Conservation (phyloP, 2,113 vertebrate genomes). For the Seriola dumerili region DNA sequence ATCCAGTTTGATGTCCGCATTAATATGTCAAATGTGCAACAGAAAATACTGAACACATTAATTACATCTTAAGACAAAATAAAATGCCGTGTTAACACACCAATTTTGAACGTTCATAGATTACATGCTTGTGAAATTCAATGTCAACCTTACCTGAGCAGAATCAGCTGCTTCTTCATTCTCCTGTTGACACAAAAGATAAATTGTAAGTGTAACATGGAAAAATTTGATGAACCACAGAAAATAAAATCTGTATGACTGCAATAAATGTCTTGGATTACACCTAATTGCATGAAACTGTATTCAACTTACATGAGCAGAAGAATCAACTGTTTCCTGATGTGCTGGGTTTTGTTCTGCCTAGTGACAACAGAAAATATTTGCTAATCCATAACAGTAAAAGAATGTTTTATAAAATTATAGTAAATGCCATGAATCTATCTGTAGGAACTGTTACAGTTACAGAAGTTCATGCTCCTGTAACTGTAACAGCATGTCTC, state of each 20-base stretch:
- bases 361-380: neutral
- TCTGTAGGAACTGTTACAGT: neutral
- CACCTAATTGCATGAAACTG: neutral
- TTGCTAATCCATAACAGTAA: neutral
- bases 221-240: neutral
- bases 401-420: neutral
- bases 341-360: neutral
- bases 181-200: neutral
- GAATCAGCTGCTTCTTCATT: neutral
- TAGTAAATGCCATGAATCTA: neutral
- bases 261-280: neutral
- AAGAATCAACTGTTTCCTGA: neutral
- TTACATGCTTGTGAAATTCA: neutral
- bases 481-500: neutral
- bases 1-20: too few species aligned
- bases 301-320: slow-evolving; percentile 7
- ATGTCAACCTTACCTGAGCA: neutral
- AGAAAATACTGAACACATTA: too few species aligned
- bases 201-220: neutral
- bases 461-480: neutral
- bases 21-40: too few species aligned
- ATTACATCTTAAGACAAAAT: too few species aligned
- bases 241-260: neutral
- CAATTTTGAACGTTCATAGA: neutral
- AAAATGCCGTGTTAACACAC: too few species aligned